Conservation (phyloP, 2,113 vertebrate genomes). For the Brachyhypopomus occidentalis region DNA sequence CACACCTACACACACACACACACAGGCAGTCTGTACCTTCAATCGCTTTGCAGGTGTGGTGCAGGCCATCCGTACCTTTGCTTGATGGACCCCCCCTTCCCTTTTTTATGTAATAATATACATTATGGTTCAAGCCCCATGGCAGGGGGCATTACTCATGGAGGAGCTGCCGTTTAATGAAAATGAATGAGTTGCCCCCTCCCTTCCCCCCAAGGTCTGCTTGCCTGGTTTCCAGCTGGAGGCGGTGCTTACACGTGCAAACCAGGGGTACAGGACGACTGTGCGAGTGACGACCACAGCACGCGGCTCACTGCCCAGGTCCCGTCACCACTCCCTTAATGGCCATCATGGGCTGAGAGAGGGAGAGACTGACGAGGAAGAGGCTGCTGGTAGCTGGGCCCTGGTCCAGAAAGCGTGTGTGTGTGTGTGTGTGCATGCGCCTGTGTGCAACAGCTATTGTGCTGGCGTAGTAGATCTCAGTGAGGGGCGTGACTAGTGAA, state of each 20-base stretch:
- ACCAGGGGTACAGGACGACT: constrained; percentile 31
- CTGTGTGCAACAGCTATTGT: constrained; percentile 27
- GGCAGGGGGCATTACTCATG: constrained; percentile 40
- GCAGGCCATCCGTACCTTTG: background rate
- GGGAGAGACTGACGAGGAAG: constrained; percentile 24
- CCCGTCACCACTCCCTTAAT: background rate
- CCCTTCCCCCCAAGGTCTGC: constrained; percentile 25
- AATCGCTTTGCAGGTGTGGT: background rate
- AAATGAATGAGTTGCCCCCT: constrained; percentile 57
- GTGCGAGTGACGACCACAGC: background rate
- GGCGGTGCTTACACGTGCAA: constrained; percentile 49
- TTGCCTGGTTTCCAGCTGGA: constrained; percentile 28
- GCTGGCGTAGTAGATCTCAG: constrained; percentile 54
- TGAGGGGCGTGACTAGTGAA: constrained; percentile 18
- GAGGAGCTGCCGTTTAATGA: constrained; percentile 59
- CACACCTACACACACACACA: background rate
- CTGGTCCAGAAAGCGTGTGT: constrained; percentile 56
- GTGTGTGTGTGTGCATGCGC: constrained; percentile 51
- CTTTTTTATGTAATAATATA: constrained; percentile 23
- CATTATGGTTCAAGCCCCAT: background rate
- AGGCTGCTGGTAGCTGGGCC: constrained; percentile 59
- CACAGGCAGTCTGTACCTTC: background rate
- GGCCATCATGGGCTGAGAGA: background rate
- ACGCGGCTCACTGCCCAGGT: background rate
- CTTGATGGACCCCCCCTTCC: background rate